Conservation (phyloP, 2,113 vertebrate species). For the Rostratula benghalensis region DNA sequence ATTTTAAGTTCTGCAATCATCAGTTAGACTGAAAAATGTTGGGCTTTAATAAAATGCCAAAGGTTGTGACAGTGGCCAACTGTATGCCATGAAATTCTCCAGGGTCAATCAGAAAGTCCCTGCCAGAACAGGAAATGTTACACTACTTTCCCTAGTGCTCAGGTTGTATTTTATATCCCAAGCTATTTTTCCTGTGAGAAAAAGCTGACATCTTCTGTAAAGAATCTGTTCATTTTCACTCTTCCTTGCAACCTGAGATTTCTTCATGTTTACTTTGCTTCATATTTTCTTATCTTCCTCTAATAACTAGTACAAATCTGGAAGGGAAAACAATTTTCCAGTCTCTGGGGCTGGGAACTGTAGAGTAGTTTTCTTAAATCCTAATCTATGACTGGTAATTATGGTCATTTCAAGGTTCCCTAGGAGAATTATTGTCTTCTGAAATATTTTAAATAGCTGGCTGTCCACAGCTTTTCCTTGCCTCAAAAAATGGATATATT, state of each 20-base stretch:
- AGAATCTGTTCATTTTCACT: constrained; percentile 25
- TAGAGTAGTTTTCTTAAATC: constrained; percentile 8
- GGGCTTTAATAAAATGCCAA: not conserved
- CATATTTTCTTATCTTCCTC: constrained; percentile 33
- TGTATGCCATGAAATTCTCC: not conserved
- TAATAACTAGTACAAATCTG: constrained; percentile 7
- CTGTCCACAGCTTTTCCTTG: constrained; percentile 58
- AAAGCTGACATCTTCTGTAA: constrained; percentile 26
- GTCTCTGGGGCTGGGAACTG: constrained; percentile 29
- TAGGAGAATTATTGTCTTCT: constrained; percentile 55
- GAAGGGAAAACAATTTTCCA: constrained; percentile 20
- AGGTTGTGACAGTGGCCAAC: not conserved
- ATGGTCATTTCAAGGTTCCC: constrained; percentile 20
- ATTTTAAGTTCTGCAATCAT: not conserved
- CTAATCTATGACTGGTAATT: constrained; percentile 37
- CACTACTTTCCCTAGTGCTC: not conserved
- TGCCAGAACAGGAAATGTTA: not conserved
- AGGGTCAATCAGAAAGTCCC: not conserved
- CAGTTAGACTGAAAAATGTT: not conserved
- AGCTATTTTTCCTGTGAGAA: constrained; percentile 46
- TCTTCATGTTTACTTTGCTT: constrained; percentile 18
- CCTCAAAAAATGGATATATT: constrained; percentile 47
- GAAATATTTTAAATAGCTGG: constrained; percentile 64
- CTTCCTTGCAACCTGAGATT: constrained; percentile 37
- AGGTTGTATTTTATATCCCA: constrained; percentile 8